phyloP scores from a whole-genome alignment of 2,888 invertebrate species.

The Germaria angustata region DNA sequence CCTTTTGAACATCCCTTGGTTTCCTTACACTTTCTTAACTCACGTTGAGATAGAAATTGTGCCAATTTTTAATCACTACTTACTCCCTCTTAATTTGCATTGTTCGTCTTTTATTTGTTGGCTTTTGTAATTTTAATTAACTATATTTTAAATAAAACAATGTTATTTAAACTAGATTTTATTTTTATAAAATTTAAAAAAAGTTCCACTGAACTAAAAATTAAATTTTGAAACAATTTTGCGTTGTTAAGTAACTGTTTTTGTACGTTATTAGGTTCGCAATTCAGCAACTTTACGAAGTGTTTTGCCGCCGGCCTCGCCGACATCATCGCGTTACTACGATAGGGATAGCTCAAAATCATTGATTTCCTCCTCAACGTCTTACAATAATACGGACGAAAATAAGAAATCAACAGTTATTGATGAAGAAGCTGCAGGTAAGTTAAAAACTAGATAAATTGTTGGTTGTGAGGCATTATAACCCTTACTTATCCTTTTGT shows the following conservation, averaged over 20 bases:
- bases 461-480: no score
- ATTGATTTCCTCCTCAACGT: conserved; percentile 71
- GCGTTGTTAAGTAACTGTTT: neutral
- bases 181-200: neutral
- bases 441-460: conserved; percentile 57
- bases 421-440: conserved; percentile 78
- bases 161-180: neutral
- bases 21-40: conserved; percentile 37
- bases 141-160: conserved; percentile 21
- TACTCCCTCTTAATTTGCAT: conserved; percentile 26
- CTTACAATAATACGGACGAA: conserved; percentile 72
- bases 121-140: conserved; percentile 29
- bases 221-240: neutral
- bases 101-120: conserved; percentile 28
- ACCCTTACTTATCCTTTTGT: no score
- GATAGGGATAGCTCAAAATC: conserved; percentile 77
- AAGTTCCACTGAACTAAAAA: neutral
- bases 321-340: conserved; percentile 77
- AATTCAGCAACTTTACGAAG: conserved; percentile 73
- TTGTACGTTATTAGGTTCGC: conserved; percentile 71
- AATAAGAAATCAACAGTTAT: conserved; percentile 68
- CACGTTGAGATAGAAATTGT: conserved; percentile 40
- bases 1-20: conserved; percentile 21
- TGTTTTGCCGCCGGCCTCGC: conserved; percentile 78
- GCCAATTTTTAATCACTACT: conserved; percentile 40